Evolutionary conservation across 2,888 invertebrate species (phyloP), one percentile per base, ranked within the genome.

Genomic region (Galerucella calmariensis): DNA sequence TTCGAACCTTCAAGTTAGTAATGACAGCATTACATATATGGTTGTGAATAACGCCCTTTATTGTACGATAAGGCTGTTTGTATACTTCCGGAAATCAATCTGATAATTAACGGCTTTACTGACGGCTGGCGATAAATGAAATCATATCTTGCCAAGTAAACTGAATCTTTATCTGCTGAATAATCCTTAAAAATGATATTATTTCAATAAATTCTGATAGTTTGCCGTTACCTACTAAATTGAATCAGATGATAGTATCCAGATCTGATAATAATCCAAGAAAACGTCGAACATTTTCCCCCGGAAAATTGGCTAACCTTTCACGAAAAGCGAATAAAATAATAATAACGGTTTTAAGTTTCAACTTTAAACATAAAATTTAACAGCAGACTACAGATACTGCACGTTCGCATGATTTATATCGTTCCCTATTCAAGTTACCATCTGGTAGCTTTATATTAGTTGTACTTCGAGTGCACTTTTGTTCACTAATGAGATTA

Each of bases 291-390:
- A 72, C 72, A 67, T 66, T 71, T 66, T 27, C 16, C 51, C 58
- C 53, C 46, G 69, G 35, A 75, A 69, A 75, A 75, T 66, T 67
- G 69, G 75, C 44, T 41, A 69, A 59, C 53, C 69, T 62, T 72
- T 48, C 72, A 68, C 66, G 71, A 62, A 77, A 77, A 76, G 67
- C 69, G 66, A 76, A 63, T 73, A 78, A 74, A 75, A 72, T 66
- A 72, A 65, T 75, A 83, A 83, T 83, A 83, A 83, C 83, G 83
- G 81, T 75, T 78, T 79, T 78, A 79, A 20, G 82, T 82, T 80
- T 81, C 75, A 83, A 84, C 82, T 84, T 83, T 79, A 76, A 75
- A 80, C 82, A 82, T 84, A 84, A 84, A 84, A 84, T 84, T 82
- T 83, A 83, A 83, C 84, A 81, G 81, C 82, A 79, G 79, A 80